Evolutionary conservation across 2,113 vertebrate species (phyloP), one percentile per base, ranked within the genome.

Genomic region (Seriola aureovittata): DNA sequence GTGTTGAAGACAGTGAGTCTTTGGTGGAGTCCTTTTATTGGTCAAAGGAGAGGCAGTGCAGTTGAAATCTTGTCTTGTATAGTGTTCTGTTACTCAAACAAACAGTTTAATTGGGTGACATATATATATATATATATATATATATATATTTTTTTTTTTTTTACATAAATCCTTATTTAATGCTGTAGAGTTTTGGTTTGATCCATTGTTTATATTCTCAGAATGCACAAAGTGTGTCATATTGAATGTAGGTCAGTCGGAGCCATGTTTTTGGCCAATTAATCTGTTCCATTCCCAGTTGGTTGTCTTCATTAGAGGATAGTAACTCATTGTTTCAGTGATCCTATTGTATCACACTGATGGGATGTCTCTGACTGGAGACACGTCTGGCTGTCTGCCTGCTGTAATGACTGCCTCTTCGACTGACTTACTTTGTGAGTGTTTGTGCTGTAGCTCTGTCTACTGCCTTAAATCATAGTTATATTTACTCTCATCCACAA

Each of bases 281-380:
- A 78, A 60, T 73, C n/a, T 69, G 50, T 32, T 52, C 19, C 60
- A 78, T 75, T 70, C 70, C 42, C 65, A 72, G 11, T 69, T 48
- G 57, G 54, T 17, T 82, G 71, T 85, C 48, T 87, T 80, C 80
- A 84, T 85, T 74, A 85, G 46, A 48, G 69, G 32, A 91, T 71
- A 86, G 58, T 78, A 66, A 60, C 63, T 72, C 75, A 80, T 85
- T 91, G 89, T 91, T 80, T 79, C 29, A 68, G 67, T 71, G 66
- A 71, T 58, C 62, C 66, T 17, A 54, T 78, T 88, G 83, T 85
- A 21, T 64, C 48, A 29, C 40, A 36, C 44, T 46, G 25, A 58
- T 0, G 2, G 34, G 32, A 74, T 17, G 19, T 75, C 36, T 38
- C 54, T 64, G 21, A 63, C 52, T n/a, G 54, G 6, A n/a, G 62